Conservation (phyloP, 2,888 invertebrate species). For the Campoplex nolae region DNA sequence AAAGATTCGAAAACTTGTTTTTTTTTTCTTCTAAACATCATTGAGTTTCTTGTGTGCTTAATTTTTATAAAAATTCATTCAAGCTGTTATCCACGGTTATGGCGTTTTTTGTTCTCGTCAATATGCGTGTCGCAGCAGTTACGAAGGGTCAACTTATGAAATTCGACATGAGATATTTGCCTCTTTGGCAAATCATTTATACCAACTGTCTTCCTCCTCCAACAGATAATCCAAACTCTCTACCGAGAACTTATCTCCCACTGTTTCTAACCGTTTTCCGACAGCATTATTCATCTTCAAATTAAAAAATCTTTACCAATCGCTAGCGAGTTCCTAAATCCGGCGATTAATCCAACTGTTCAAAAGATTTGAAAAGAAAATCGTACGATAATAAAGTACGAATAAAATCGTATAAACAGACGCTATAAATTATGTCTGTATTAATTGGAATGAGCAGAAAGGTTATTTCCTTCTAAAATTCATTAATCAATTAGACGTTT, state of each 20-base stretch:
- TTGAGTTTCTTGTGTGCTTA: background rate
- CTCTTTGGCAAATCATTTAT: background rate
- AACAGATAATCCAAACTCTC: too few relatives aligned
- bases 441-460: slow-evolving; percentile 18
- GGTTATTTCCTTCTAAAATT: slow-evolving; percentile 12
- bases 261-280: background rate
- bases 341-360: too few relatives aligned
- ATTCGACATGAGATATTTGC: background rate
- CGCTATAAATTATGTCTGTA: background rate
- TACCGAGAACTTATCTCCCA: background rate
- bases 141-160: background rate
- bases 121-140: background rate
- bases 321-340: too few relatives aligned
- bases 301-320: too few relatives aligned
- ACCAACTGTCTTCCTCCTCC: background rate
- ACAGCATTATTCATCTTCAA: background rate
- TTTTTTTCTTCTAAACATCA: background rate
- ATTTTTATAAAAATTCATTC: background rate
- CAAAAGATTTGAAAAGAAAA: background rate
- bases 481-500: slow-evolving; percentile 49
- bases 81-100: background rate
- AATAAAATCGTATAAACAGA: slow-evolving; percentile 10
- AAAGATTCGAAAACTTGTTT: background rate
- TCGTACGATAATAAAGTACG: background rate
- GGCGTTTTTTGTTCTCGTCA: background rate